A percentile compares a stretch with the other conserved stretches of the same genome.
Conservation (phyloP, 2,113 vertebrate genomes). For the Psammodynastes pulverulentus region DNA sequence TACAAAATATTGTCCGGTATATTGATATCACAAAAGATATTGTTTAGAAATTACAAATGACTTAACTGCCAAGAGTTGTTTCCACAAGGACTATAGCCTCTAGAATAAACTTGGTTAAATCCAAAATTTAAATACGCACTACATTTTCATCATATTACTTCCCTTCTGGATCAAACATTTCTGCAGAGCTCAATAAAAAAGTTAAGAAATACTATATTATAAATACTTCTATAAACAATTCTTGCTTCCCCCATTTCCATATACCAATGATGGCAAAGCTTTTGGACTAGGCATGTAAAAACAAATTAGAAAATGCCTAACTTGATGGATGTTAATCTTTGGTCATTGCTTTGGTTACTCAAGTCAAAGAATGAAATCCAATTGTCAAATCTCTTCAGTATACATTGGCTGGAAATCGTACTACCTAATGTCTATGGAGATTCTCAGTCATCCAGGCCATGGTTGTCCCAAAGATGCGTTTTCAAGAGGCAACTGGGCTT, state of each 20-base stretch:
- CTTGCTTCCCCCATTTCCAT: neutral
- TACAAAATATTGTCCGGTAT: neutral
- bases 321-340: neutral
- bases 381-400: neutral
- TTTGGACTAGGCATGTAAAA: neutral
- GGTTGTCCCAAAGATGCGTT: neutral
- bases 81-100: neutral
- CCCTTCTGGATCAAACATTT: neutral
- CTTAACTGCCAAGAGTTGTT: neutral
- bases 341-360: neutral
- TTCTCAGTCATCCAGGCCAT: neutral
- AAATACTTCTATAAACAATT: neutral
- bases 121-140: neutral
- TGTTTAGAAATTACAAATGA: neutral
- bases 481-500: neutral
- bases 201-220: neutral
- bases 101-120: neutral
- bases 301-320: neutral
- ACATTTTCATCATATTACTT: neutral
- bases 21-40: neutral
- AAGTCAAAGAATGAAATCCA: neutral
- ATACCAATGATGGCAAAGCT: neutral
- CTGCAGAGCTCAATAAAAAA: neutral
- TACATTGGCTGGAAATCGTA: neutral
- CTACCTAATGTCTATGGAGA: neutral